Conservation (phyloP, 2,888 invertebrate species). For the Odontomyia ornata region DNA sequence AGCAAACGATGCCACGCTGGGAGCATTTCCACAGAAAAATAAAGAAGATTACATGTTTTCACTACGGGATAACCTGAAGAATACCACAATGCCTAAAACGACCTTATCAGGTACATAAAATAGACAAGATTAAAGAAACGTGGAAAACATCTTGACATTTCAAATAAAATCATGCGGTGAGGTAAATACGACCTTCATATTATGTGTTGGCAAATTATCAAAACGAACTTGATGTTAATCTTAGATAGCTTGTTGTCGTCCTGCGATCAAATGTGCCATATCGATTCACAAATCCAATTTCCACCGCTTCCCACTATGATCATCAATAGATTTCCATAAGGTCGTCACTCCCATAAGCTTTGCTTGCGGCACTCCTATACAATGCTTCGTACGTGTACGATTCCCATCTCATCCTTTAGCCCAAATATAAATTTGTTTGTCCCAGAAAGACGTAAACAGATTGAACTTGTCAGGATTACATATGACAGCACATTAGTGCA, state of each 20-base stretch:
- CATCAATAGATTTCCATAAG: not conserved
- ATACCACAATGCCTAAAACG: too few relatives aligned
- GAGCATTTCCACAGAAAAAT: too few relatives aligned
- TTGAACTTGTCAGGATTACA: conserved; percentile 17
- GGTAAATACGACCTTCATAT: too few relatives aligned
- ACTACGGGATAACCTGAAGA: too few relatives aligned
- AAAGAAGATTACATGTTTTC: too few relatives aligned
- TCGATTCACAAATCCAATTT: not conserved
- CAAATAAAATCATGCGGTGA: too few relatives aligned
- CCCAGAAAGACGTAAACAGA: conserved; percentile 28
- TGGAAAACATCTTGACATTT: too few relatives aligned
- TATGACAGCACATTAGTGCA: conserved; percentile 27
- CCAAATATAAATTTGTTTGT: conserved; percentile 22
- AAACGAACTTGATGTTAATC: too few relatives aligned
- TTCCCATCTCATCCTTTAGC: not conserved
- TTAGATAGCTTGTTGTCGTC: not conserved
- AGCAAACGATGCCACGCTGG: too few relatives aligned
- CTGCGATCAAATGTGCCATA: not conserved
- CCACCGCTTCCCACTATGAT: not conserved
- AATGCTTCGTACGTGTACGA: not conserved
- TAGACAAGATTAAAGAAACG: too few relatives aligned
- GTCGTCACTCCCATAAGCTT: not conserved
- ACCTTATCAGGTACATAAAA: too few relatives aligned
- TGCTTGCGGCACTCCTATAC: not conserved
- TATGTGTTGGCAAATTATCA: too few relatives aligned